Evolutionary conservation across 64 coral and sea anemone genomes (phyloP), one percentile per base, ranked within the genome.

Genomic region (Actinia equina): DNA sequence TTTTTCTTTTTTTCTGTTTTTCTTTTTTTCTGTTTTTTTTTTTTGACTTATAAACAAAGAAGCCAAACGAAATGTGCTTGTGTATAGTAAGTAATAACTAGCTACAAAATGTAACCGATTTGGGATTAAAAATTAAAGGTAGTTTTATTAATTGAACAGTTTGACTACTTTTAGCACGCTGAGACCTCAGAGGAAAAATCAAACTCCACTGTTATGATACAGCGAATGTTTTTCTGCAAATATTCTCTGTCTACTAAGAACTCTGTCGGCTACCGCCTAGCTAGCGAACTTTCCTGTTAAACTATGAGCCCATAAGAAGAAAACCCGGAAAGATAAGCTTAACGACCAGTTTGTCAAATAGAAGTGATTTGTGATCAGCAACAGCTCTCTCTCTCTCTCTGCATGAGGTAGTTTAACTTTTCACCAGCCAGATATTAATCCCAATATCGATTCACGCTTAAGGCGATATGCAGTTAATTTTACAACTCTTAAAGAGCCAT

Each of bases 131-230:
- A 30, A 74, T 74, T 74, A 74, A 74, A 74, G 20, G 2, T 41
- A 30, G 12, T 74, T 74, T 74, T 74, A 74, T 30, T 74, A 74
- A 74, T 74, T 74, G n/a, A 41, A 30, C 69, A 74, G 69, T 74
- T 30, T 42, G 69, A 20, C 22, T 69, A 20, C 26, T 41, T 15
- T 12, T 12, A 74, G 22, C 20, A 8, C n/a, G 5, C 7, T 16
- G 2, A n/a, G 18, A 1, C 23, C 22, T 65, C 62, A 19, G 20
- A 22, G 12, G 12, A 22, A 65, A 22, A 37, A 65, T 22, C 62
- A 23, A 65, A 22, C 17, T 22, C 9, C 5, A 22, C 2, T 65
- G 0, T 65, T 9, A 23, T 7, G 17, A 0, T 8, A 30, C n/a
- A 27, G 23, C 69, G 26, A 41, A 27, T 71, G 2, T 41, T 27